These are phyloP conservation scores for Pimephales promelas DNA, from an alignment of 2,113 vertebrate genomes.

Conservation along the genomic window DNA sequence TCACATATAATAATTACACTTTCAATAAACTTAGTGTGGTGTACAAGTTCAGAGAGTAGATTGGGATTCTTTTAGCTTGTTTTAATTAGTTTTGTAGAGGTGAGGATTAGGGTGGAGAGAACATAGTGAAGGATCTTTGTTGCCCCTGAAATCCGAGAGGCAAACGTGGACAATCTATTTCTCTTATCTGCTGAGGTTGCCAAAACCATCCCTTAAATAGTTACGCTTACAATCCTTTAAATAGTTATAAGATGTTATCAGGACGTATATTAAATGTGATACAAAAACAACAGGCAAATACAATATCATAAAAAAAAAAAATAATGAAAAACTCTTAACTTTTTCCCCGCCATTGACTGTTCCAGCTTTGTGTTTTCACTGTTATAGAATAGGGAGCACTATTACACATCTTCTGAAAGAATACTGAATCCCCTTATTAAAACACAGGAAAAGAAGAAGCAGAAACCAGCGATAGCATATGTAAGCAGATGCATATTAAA, in stretches of 20 bases:
- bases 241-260: not conserved
- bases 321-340: not conserved
- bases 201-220: slow-evolving; percentile 1
- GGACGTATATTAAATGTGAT: not conserved
- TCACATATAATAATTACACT: not conserved
- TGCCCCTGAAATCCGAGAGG: slow-evolving; percentile 24
- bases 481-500: too few relatives aligned
- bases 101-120: too few relatives aligned
- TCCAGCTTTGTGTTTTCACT: too few relatives aligned
- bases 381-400: too few relatives aligned
- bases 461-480: too few relatives aligned
- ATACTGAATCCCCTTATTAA: too few relatives aligned
- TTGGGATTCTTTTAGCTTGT: not conserved
- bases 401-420: too few relatives aligned
- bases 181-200: not conserved
- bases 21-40: not conserved
- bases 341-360: too few relatives aligned
- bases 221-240: not conserved
- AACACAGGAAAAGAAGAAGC: too few relatives aligned
- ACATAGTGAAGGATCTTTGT: not conserved
- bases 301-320: not conserved
- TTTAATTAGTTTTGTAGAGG: not conserved
- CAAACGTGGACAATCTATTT: not conserved
- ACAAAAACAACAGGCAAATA: not conserved
- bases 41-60: not conserved